phyloP scores from a whole-genome alignment of 1,140 invertebrate genomes.

The Penaeus indicus region DNA sequence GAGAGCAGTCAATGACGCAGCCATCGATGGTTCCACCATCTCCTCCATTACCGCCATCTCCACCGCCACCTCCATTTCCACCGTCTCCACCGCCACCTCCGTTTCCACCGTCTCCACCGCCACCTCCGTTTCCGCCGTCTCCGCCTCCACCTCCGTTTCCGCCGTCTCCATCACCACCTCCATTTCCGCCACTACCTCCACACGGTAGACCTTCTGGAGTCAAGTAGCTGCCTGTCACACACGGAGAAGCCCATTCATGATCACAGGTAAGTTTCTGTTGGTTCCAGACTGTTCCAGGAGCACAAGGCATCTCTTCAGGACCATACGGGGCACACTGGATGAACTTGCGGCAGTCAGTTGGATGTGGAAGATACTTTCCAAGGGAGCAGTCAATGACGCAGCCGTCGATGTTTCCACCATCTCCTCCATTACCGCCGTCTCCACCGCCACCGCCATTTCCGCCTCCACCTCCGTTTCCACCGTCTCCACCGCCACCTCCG shows the following conservation, averaged over 20 bases:
- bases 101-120: slow-evolving; percentile 2
- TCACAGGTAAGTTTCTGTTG: no score
- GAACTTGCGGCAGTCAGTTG: no score
- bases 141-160: background rate
- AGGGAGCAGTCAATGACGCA: background rate
- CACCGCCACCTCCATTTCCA: background rate
- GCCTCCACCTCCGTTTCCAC: background rate
- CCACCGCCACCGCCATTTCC: slow-evolving; percentile 9
- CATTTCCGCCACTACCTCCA: slow-evolving; percentile 20
- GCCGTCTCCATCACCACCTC: background rate
- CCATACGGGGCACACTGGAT: no score
- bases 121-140: background rate
- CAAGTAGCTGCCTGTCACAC: slow-evolving; percentile 28
- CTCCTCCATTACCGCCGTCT: background rate
- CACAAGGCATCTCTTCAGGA: no score
- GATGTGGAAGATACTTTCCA: background rate
- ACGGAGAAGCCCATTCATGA: background rate
- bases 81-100: background rate
- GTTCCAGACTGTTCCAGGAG: no score
- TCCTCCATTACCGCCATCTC: slow-evolving; percentile 6
- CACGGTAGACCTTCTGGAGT: background rate
- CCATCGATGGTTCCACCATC: slow-evolving; percentile 44
- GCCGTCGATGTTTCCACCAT: background rate
- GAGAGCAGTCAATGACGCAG: slow-evolving; percentile 40
- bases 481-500: background rate